A percentile compares a stretch with the other conserved stretches of the same genome.
phyloP scores from a whole-genome alignment of 2,888 invertebrate species.

The Lypha dubia region DNA sequence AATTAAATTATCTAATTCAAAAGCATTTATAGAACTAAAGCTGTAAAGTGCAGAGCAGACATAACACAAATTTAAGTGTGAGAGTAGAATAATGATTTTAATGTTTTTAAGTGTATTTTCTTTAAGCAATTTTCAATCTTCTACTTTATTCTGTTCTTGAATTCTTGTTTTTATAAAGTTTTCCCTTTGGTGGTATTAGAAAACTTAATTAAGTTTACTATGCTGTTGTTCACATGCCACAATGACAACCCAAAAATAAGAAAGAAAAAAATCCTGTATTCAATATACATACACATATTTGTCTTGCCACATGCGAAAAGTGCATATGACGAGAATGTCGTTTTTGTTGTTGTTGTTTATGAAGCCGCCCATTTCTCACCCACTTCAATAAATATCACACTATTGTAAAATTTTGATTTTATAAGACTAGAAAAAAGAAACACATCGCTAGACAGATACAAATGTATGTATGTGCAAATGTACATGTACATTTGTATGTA shows the following conservation, averaged over 20 bases:
- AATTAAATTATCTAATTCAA: conserved; percentile 47
- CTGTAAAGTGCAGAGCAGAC: conserved; percentile 36
- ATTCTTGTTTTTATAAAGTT: conserved; percentile 46
- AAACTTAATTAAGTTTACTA: conserved; percentile 74
- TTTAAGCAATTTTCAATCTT: conserved; percentile 57
- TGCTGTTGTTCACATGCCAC: conserved; percentile 66
- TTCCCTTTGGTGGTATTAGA: conserved; percentile 72
- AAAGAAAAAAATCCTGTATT: conserved; percentile 12
- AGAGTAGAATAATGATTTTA: conserved; percentile 63
- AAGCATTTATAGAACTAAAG: conserved; percentile 39
- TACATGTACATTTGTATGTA: background rate
- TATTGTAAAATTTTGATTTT: conserved; percentile 63
- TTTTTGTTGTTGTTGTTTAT: background rate
- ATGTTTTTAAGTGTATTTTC: conserved; percentile 60
- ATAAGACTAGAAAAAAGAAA: conserved; percentile 27
- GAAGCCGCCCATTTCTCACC: conserved; percentile 33
- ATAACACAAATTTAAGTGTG: conserved; percentile 23
- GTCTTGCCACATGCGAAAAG: conserved; percentile 20
- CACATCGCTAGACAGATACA: background rate
- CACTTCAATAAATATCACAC: conserved; percentile 65
- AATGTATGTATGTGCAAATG: background rate
- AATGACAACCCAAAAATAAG: conserved; percentile 60
- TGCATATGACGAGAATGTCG: conserved; percentile 6
- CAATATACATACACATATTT: background rate
- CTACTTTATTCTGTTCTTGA: conserved; percentile 34